Base-by-base conservation (phyloP, 1,140 invertebrate genomes). In the Vanessa atalanta region DNA sequence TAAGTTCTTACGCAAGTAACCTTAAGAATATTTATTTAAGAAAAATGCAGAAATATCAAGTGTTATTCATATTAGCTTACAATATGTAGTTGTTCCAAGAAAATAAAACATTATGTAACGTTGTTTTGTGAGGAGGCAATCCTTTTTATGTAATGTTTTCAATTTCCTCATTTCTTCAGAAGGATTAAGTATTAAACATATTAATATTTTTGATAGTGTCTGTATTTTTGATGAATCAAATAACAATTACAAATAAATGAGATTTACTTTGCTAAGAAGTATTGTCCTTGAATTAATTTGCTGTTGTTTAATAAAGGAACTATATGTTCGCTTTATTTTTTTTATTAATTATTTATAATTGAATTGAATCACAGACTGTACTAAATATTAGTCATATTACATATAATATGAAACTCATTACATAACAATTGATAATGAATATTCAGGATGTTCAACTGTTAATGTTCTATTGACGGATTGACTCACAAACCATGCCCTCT, bases 341-440 rank as follows among this genome's bases (percentile, higher is more conserved):
- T 31, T 4, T 31, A 31, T 31, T 6, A 31, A 31, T 31, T 3
- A 31, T 31, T 31, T 31, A 31, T 31, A 4, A 31, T 31, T 31
- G 26, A 31, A 31, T 31, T 31, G 26, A 31, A 31, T 31, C 26
- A 6, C 26, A 31, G 6, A 31, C 3, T 4, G 26, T 31, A 31
- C 47, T 20, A 47, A 20, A 12, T 47, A 65, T 16, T 65, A 23
- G 20, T 65, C 26, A 43, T 20, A 23, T 7, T 26, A 43, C 31
- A 73, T n/a, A 67, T 67, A 15, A 63, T n/a, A 67, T 67, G 12
- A 63, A 60, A 68, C 43, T 61, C 47, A 31, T 76, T 76, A 68
- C 65, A 77, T 77, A 77, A 77, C 70, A 71, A 61, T 67, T 68
- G 50, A 76, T 72, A 76, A 76, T 77, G 64, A 71, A 70, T 77